Base-by-base conservation (phyloP, 2,888 invertebrate genomes). In the Aricia artaxerxes region DNA sequence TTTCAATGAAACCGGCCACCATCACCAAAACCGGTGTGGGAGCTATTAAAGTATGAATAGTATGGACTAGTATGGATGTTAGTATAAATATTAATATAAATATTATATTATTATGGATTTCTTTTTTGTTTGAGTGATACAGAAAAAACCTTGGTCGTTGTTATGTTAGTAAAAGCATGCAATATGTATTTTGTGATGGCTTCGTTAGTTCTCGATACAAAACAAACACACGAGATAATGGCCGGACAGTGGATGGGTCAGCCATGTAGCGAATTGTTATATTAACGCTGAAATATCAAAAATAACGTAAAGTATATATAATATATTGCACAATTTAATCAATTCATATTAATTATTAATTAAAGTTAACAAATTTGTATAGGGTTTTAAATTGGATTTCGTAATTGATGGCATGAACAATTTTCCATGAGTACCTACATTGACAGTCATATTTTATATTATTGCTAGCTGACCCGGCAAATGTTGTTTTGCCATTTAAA, bases 181-280 rank as follows among this genome's bases (percentile, higher is more conserved):
- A 35, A 38, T 69, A 35, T 38, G 35, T 69, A 69, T 69, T 69
- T 38, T 69, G 69, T 38, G 35, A 69, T 69, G 69, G 69, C 69
- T 69, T 69, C 69, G 69, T 69, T 69, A 69, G 69, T 13, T 69
- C 69, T 38, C 69, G 69, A 69, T 69, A 69, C 38, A 69, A 69
- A 69, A 38, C 69, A 69, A 69, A 69, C 69, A 69, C 13, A 35
- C 4, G 69, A 69, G 69, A 69, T 69, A 69, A 69, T 35, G 35
- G 35, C 69, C 1, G 69, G 35, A 69, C 69, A 35, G 64, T 24
- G 31, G 5, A n/a, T 9, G 7, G 44, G 7, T 9, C 64, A 35
- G 69, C 69, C 69, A 2, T 4, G 69, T 35, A 24, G 31, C 61
- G 35, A 35, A 38, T 69, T 69, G 35, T 69, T 13, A 69, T 69